Base-by-base conservation (phyloP, 2,888 invertebrate species). In the Erpobdella octoculata region DNA sequence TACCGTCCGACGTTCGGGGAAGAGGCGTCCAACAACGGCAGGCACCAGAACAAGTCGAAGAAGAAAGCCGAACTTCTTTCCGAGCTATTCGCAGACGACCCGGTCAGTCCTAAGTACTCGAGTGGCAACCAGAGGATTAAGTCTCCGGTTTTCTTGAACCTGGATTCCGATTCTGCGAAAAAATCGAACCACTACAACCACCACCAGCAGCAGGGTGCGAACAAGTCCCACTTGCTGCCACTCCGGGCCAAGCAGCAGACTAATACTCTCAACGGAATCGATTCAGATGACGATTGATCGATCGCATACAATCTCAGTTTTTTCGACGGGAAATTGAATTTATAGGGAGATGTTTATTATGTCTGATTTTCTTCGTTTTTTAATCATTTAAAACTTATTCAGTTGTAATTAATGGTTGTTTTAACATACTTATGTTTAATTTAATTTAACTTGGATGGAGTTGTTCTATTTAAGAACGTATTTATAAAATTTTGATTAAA, bases 221-320 rank as follows among this genome's bases (percentile, higher is more conserved):
- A 65, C 46, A 67, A 67, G 25, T 33, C 53, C 21, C n/a, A 69
- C 28, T 36, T 36, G 58, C 53, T 69, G 21, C 69, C 69, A n/a
- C 38, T 41, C 21, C 48, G 58, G 46, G 15, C 33, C 28, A 69
- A 53, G 37, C 31, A 69, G 33, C 67, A 67, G 31, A 46, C 31
- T 33, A 41, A 41, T 28, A 69, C 69, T 35, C 58, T 69, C 15
- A 69, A 69, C 28, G 69, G 69, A n/a, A 69, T 69, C 15, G 37
- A 58, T 38, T 58, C 70, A 48, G 33, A 74, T 35, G 48, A 74
- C 41, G 37, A 61, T n/a, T n/a, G n/a, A n/a, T n/a, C n/a, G n/a
- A n/a, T n/a, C n/a, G n/a, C n/a, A n/a, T n/a, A n/a, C n/a, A n/a
- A n/a, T n/a, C n/a, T n/a, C n/a, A n/a, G n/a, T n/a, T n/a, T n/a